Base-by-base conservation (phyloP, 2,888 invertebrate species). In the Cantharis rustica region DNA sequence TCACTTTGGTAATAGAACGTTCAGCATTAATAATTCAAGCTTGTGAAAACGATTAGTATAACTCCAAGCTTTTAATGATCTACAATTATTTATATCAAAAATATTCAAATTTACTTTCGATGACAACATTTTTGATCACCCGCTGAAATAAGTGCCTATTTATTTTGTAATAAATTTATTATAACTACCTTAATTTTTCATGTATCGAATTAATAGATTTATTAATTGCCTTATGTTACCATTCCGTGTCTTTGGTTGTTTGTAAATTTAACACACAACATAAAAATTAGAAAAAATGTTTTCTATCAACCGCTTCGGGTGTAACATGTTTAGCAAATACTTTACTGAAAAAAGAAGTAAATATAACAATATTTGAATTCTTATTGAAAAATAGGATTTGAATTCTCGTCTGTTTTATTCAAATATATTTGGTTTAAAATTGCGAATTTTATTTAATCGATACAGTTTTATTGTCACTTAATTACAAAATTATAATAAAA, bases 31-130 rank as follows among this genome's bases (percentile, higher is more conserved):
- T 66, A 66, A 66, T 66, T 66, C 64, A 66, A 66, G 64, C 64
- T 66, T 66, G 23, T 17, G 23, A 23, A 66, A 66, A 66, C 64
- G 64, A 66, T 66, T 66, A 20, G 64, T 66, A 20, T 66, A 66
- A 66, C 17, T 66, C 23, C 9, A 66, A 66, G 64, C 64, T 66
- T 23, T 66, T 66, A 66, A 66, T 66, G 64, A 23, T 23, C 20
- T 68, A 23, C 66, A 61, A 68, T 72, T 66, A 68, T 72, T 61
- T 68, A 47, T 66, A 47, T 27, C 64, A 26, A 64, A 71, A 71
- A 71, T 71, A 71, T 27, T 27, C 13, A 71, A 71, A 16, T 31
- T 26, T 71, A 15, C n/a, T 70, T 61, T 61, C 20, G 13, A 15
- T n/a, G 70, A 13, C 10, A 23, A 61, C 61, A 70, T 61, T 70